These are phyloP conservation scores for Sipha flava DNA, from an alignment of 1,140 invertebrate species.

Conservation along the genomic window DNA sequence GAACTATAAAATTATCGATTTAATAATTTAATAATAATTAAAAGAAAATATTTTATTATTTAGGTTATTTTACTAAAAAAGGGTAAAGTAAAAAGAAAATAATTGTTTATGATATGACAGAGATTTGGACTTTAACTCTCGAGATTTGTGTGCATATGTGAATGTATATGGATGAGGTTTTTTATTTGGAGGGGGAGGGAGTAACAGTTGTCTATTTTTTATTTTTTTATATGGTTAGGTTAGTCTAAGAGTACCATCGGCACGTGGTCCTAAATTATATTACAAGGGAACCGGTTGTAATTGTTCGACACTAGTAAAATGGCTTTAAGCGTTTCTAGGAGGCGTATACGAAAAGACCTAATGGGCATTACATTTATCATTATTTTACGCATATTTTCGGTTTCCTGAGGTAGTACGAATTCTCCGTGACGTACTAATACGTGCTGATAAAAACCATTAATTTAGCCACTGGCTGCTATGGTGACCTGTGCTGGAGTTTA, in stretches of 20 bases:
- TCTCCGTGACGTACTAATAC: neutral
- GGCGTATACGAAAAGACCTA: neutral
- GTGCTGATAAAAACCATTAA: neutral
- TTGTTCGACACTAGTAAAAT: neutral
- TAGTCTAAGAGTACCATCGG: neutral
- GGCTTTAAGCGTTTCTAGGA: neutral
- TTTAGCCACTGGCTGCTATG: neutral
- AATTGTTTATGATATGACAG: too few relatives aligned
- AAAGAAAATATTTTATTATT: too few relatives aligned
- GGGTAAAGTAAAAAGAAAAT: too few relatives aligned
- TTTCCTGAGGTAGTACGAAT: neutral
- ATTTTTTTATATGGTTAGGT: too few relatives aligned
- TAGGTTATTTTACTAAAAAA: too few relatives aligned
- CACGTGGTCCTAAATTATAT: neutral
- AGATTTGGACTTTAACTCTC: too few relatives aligned
- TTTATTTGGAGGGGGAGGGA: too few relatives aligned
- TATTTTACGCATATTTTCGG: neutral
- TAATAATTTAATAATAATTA: too few relatives aligned
- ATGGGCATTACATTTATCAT: slow-evolving; percentile 1
- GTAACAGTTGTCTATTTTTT: too few relatives aligned
- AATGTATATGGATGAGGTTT: too few relatives aligned
- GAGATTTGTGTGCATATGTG: too few relatives aligned
- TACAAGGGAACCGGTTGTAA: neutral
- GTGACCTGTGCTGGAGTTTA: neutral
- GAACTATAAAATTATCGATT: too few relatives aligned